Percentiles rank a stretch among this genome's conserved stretches.
Conservation (phyloP, 2,797 vertebrate genomes). For the Gallinago solitaria region DNA sequence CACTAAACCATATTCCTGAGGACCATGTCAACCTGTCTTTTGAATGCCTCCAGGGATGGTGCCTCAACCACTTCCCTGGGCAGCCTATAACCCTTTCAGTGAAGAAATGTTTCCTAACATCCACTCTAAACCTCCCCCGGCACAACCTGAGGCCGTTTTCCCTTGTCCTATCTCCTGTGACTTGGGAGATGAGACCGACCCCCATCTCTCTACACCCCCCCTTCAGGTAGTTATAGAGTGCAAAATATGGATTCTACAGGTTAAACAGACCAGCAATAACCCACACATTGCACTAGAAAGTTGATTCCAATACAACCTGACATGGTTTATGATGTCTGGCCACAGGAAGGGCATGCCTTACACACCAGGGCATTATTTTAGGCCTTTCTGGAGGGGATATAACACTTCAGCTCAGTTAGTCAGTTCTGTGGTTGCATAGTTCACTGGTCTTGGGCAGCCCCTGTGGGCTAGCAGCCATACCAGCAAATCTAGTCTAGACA, state of each 20-base stretch:
- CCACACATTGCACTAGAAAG: background rate
- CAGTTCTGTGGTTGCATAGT: background rate
- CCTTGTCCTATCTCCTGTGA: too few relatives aligned
- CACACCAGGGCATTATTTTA: background rate
- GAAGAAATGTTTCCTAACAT: too few relatives aligned
- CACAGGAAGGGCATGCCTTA: background rate
- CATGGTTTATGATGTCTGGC: background rate
- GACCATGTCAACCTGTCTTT: too few relatives aligned
- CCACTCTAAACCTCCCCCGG: too few relatives aligned
- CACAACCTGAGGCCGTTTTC: too few relatives aligned
- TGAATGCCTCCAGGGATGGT: too few relatives aligned
- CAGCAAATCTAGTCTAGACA: constrained; percentile 10
- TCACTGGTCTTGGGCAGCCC: background rate
- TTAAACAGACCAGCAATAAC: background rate
- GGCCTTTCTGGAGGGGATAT: background rate
- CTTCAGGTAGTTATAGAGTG: too few relatives aligned
- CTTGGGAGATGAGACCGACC: too few relatives aligned
- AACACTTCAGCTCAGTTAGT: background rate
- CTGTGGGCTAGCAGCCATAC: background rate
- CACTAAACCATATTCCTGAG: too few relatives aligned
- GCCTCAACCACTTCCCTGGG: too few relatives aligned
- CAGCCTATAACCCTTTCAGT: too few relatives aligned
- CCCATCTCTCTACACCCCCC: too few relatives aligned
- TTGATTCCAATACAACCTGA: background rate
- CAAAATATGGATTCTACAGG: background rate